Conservation (phyloP, 2,888 invertebrate species). For the Byasa hedistus region DNA sequence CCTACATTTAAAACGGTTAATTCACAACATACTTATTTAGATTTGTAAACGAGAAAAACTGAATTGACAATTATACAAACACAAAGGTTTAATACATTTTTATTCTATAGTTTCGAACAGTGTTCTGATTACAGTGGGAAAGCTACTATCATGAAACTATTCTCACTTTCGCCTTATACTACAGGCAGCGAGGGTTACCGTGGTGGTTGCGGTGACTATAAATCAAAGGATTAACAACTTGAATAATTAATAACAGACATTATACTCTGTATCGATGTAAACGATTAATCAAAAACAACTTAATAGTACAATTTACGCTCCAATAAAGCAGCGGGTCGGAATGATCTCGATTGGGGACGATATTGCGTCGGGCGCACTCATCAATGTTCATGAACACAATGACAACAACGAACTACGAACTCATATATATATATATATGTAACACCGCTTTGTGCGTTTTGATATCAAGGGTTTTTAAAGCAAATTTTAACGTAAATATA, state of each 20-base stretch:
- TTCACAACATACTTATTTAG: no score
- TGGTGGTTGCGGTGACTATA: not conserved
- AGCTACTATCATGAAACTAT: no score
- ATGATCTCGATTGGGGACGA: conserved; percentile 11
- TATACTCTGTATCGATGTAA: not conserved
- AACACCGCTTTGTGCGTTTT: not conserved
- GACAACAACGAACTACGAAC: conserved; percentile 1
- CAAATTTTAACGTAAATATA: no score
- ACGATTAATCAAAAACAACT: conserved; percentile 15
- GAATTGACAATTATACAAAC: no score
- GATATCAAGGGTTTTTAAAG: not conserved
- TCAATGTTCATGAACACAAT: conserved; percentile 12
- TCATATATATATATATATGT: not conserved
- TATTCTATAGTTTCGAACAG: no score
- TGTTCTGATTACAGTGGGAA: no score
- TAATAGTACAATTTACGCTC: conserved; percentile 9
- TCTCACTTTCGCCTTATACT: no score
- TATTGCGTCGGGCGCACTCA: conserved; percentile 6
- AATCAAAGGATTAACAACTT: not conserved
- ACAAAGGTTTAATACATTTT: no score
- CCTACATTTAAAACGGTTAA: no score
- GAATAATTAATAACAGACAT: not conserved
- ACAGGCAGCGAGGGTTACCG: no score
- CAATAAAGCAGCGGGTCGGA: conserved; percentile 14
- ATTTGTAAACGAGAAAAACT: no score